These are phyloP conservation scores for Drosophila persimilis DNA, from an alignment of 1,140 invertebrate genomes.

Conservation along the genomic window DNA sequence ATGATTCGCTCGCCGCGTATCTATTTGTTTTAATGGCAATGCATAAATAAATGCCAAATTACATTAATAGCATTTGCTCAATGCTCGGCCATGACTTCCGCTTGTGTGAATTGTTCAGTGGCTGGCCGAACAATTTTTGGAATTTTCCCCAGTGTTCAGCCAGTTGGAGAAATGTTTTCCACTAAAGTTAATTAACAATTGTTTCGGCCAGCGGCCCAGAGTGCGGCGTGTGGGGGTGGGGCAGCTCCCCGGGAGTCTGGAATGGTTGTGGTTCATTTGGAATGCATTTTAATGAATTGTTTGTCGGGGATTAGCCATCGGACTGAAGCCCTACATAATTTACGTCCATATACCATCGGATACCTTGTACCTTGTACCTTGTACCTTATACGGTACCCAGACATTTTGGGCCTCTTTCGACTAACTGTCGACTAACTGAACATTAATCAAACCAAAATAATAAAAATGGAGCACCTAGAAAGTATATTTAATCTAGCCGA, in stretches of 20 bases:
- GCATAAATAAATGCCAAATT: constrained; percentile 78
- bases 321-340: constrained; percentile 30
- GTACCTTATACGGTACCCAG: not conserved
- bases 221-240: too few relatives aligned
- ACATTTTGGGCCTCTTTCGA: constrained; percentile 21
- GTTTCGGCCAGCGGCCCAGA: constrained; percentile 8
- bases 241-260: constrained; percentile 1
- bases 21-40: constrained; percentile 74
- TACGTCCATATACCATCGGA: not conserved
- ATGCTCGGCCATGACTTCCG: constrained; percentile 64
- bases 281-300: constrained; percentile 49
- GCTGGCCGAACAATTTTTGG: constrained; percentile 31
- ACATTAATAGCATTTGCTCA: constrained; percentile 71
- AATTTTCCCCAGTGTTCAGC: constrained; percentile 36
- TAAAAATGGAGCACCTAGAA: constrained; percentile 49
- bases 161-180: constrained; percentile 48
- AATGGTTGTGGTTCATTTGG: constrained; percentile 33
- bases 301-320: constrained; percentile 36
- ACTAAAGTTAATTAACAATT: constrained; percentile 71
- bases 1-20: constrained; percentile 46
- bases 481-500: constrained; percentile 75
- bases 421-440: constrained; percentile 27
- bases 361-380: too few relatives aligned
- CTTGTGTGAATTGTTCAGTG: constrained; percentile 54
- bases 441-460: constrained; percentile 71